Base-by-base conservation (phyloP, 2,888 invertebrate genomes). In the Heliconius hortense region DNA sequence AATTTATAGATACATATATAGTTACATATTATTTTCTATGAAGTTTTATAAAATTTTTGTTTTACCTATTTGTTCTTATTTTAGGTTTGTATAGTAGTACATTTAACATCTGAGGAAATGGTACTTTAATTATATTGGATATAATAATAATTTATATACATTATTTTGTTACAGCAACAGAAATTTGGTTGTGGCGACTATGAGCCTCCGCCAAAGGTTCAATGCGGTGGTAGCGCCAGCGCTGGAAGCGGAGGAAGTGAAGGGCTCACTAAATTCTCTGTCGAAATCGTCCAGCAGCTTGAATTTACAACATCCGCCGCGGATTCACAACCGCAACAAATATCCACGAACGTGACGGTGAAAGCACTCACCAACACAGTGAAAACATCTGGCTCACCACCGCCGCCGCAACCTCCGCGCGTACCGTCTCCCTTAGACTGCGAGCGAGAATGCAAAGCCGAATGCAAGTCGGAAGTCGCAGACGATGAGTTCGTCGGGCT, bases 311-410 rank as follows among this genome's bases (percentile, higher is more conserved):
- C 97, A 63, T 97, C 97, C 68, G 97, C 97, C 73, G 97, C 97
- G 68, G 97, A 97, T 86, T 97, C 97, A 11, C 97, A 97, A 86
- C 97, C 97, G 73, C 97, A 98, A 86, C 97, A 98, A 91, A 98
- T 98, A 82, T 97, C 96, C 85, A 98, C 98, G 81, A 98, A 98
- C 94, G 98, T 98, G 76, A 98, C 98, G 73, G 98, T 98, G 80
- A 98, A 98, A 82, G 93, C 92, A 77, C 89, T 93, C 84, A 94
- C 89, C 81, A 95, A 92, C 85, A 94, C 91, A 80, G 92, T 92
- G 79, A 94, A 93, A 82, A 89, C 91, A 11, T 92, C 91, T 75
- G 89, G 87, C 82, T 91, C 91, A 63, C 92, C 91, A 72, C 94
- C 92, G 74, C 88, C 92, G 73, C 85, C 87, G 81, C 93, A 93